phyloP scores from a whole-genome alignment of 1,140 invertebrate genomes.

The Gonioctena quinquepunctata region DNA sequence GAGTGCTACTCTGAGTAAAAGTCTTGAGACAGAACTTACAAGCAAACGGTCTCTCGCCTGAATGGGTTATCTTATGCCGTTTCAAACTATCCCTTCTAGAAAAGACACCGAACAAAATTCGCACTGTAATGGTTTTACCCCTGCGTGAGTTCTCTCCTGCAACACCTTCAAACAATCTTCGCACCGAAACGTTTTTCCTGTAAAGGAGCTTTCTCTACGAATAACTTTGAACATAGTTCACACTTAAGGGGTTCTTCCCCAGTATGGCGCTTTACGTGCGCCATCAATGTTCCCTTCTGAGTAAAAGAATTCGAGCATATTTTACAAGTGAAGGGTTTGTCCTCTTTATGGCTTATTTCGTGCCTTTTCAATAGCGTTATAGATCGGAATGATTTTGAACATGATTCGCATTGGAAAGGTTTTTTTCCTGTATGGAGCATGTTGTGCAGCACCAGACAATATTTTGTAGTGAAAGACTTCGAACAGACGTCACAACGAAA shows the following conservation, averaged over 20 bases:
- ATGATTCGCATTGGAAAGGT: not conserved
- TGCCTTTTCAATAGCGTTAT: too few relatives aligned
- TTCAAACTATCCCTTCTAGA: slow-evolving; percentile 57
- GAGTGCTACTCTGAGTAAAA: slow-evolving; percentile 59
- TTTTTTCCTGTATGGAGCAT: slow-evolving; percentile 1
- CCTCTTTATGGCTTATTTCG: too few relatives aligned
- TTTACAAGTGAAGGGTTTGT: too few relatives aligned
- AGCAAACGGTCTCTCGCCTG: slow-evolving; percentile 56
- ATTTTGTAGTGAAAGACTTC: not conserved
- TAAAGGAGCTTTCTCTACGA: too few relatives aligned
- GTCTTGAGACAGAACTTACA: slow-evolving; percentile 59
- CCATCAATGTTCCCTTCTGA: too few relatives aligned
- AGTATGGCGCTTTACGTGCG: too few relatives aligned
- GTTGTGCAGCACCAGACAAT: not conserved
- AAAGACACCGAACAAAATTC: not conserved
- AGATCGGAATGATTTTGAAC: slow-evolving; percentile 2
- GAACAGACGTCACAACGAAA: not conserved
- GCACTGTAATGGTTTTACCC: not conserved
- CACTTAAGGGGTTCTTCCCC: too few relatives aligned
- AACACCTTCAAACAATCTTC: too few relatives aligned
- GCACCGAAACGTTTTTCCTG: too few relatives aligned
- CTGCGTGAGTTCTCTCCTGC: not conserved
- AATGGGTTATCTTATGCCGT: slow-evolving; percentile 64
- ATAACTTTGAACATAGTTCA: too few relatives aligned
- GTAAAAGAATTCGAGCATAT: too few relatives aligned